These are phyloP conservation scores for Nysson spinosus DNA, from an alignment of 2,888 invertebrate species.

Conservation along the genomic window DNA sequence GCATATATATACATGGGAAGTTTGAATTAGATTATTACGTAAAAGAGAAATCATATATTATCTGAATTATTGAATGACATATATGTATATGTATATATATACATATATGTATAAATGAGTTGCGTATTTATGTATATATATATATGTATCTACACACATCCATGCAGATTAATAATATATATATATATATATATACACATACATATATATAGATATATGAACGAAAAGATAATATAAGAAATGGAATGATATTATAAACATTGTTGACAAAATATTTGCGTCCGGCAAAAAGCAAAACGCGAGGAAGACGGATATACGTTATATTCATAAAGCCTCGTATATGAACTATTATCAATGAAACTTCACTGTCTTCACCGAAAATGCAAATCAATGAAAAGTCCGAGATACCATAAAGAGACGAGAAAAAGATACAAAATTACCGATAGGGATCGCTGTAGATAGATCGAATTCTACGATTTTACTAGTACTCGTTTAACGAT, in stretches of 20 bases:
- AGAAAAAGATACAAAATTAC: constrained; percentile 51
- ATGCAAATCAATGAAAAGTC: constrained; percentile 56
- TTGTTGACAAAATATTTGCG: constrained; percentile 72
- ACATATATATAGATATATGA: constrained; percentile 49
- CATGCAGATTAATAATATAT: constrained; percentile 52
- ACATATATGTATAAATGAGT: constrained; percentile 46
- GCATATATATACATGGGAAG: constrained; percentile 52
- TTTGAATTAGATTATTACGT: constrained; percentile 67
- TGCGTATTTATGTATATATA: constrained; percentile 32
- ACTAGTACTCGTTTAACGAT: constrained; percentile 54
- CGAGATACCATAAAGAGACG: constrained; percentile 51
- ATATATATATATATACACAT: constrained; percentile 51
- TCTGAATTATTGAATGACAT: constrained; percentile 58
- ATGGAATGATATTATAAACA: constrained; percentile 75
- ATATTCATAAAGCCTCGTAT: constrained; percentile 65
- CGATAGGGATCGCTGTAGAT: constrained; percentile 61
- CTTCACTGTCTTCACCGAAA: constrained; percentile 61
- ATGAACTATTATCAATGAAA: constrained; percentile 59
- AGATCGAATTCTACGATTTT: constrained; percentile 59
- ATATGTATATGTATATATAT: constrained; percentile 51
- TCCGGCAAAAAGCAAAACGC: constrained; percentile 65
- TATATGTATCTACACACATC: constrained; percentile 37
- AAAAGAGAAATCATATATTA: constrained; percentile 66
- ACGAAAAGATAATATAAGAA: constrained; percentile 57
- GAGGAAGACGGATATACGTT: constrained; percentile 65